Base-by-base conservation (phyloP, 2,888 invertebrate species). In the Luffia ferchaultella region DNA sequence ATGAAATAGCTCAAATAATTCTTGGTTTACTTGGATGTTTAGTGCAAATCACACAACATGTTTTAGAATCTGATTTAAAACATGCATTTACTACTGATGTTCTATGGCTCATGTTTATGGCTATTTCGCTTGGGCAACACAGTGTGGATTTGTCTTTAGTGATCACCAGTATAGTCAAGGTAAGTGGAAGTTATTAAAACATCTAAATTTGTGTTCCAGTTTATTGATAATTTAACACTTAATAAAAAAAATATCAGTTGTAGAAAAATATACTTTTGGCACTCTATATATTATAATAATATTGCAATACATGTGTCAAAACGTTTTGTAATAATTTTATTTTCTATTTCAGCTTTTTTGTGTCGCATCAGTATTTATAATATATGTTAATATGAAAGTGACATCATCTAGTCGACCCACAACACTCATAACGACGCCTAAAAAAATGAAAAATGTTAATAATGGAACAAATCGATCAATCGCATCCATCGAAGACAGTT, bases 1-100 rank as follows among this genome's bases (percentile, higher is more conserved):
- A 68, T 61, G 64, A 68, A 56, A 60, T 65, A 57, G 67, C 62
- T 40, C 82, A 83, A 54, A 71, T 74, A 62, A 60, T 61, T 46
- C 58, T 82, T 47, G 76, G 73, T 49, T 73, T 76, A 50, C 64
- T 78, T 60, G 75, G 73, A 50, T 74, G 75, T 66, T 60, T 74
- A 47, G 61, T 82, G 64, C 82, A 82, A 63, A 76, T 76, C 49
- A 53, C 76, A 58, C 77, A 76, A 62, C 76, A 76, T 57, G 52
- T 79, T 50, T 72, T 68, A 62, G 79, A 73, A 63, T 64, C 68
- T 17, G 72, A 64, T 57, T 54, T 73, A 51, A 76, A 73, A 55
- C 62, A 72, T 60, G 70, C 72, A 51, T 67, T 78, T 50, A 54
- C 68, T 52, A 70, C 74, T 63, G 82, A 82, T 62, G 60, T 76